A percentile compares a stretch with the other conserved stretches of the same genome.
These are phyloP conservation scores for Salvelinus alpinus DNA, from an alignment of 2,113 vertebrate species.

Conservation along the genomic window DNA sequence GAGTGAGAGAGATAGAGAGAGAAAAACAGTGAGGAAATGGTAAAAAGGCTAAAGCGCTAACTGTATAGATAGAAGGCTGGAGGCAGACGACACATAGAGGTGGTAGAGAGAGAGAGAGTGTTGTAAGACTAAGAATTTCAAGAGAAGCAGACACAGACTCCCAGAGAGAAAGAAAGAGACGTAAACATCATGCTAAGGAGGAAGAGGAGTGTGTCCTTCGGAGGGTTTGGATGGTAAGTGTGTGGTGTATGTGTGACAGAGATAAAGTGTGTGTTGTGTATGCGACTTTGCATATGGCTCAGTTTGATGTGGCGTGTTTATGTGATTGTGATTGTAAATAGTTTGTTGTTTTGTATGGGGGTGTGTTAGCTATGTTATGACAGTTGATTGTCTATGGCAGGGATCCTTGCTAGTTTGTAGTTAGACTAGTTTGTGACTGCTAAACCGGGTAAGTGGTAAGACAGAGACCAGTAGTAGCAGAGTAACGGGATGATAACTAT, in stretches of 20 bases:
- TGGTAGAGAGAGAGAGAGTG: background rate
- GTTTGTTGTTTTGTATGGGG: background rate
- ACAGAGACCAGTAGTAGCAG: background rate
- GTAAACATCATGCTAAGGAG: conserved; percentile 66
- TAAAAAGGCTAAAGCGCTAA: conserved; percentile 11
- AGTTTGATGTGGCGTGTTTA: background rate
- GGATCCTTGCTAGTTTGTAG: background rate
- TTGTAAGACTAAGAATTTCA: background rate
- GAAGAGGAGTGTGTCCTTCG: conserved; percentile 71
- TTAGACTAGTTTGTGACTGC: background rate
- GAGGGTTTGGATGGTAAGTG: conserved; percentile 69
- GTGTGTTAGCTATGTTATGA: background rate
- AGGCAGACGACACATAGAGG: background rate
- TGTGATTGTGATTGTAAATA: background rate
- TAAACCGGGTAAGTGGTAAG: background rate
- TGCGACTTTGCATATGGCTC: background rate
- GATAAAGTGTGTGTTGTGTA: conserved; percentile 11
- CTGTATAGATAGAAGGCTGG: conserved; percentile 40
- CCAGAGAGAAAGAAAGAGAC: conserved; percentile 34
- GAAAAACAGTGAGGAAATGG: background rate
- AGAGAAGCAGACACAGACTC: conserved; percentile 10
- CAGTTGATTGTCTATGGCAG: too few relatives aligned
- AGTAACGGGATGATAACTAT: background rate
- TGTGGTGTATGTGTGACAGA: conserved; percentile 2
- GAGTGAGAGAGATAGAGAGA: background rate